Evolutionary conservation across 2,888 invertebrate species (phyloP).

Genomic region (Stictocephala bisonia): DNA sequence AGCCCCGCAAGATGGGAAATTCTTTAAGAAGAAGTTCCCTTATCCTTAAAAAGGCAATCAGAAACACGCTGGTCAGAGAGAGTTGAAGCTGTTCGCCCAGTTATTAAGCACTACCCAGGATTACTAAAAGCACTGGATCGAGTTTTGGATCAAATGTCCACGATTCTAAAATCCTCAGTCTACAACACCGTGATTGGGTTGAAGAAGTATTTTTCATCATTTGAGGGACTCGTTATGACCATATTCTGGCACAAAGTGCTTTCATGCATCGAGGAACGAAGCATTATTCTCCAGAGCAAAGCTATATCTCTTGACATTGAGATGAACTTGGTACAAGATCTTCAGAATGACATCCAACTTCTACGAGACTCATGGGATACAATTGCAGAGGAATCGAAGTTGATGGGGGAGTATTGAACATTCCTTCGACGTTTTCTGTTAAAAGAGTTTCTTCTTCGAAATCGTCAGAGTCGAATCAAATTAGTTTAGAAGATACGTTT

Average conservation of each 20-base stretch:
- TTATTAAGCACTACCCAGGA: constrained; percentile 35
- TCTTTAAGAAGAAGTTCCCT: constrained; percentile 35
- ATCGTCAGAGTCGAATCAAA: no score
- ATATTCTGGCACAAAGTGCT: constrained; percentile 40
- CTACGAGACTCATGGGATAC: constrained; percentile 9
- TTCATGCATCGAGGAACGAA: constrained; percentile 26
- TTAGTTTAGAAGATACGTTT: not conserved
- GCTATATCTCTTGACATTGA: constrained; percentile 31
- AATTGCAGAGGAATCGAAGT: not conserved
- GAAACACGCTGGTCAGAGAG: constrained; percentile 35
- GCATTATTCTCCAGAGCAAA: constrained; percentile 28
- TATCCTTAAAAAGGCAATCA: constrained; percentile 39
- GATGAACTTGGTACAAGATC: constrained; percentile 21
- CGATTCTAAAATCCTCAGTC: not conserved
- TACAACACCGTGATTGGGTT: not conserved
- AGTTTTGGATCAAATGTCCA: constrained; percentile 10
- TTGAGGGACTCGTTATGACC: constrained; percentile 32
- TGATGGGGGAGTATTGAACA: constrained; percentile 14
- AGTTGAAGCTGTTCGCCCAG: constrained; percentile 29
- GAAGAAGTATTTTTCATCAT: constrained; percentile 41
- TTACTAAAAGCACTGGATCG: constrained; percentile 35
- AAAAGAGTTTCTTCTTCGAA: not conserved
- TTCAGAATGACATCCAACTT: constrained; percentile 3
- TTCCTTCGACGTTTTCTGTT: not conserved
- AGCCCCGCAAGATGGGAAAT: constrained; percentile 36